Evolutionary conservation across 1,140 invertebrate genomes (phyloP), one percentile per base, ranked within the genome.

Genomic region (Brachionus sp.): DNA sequence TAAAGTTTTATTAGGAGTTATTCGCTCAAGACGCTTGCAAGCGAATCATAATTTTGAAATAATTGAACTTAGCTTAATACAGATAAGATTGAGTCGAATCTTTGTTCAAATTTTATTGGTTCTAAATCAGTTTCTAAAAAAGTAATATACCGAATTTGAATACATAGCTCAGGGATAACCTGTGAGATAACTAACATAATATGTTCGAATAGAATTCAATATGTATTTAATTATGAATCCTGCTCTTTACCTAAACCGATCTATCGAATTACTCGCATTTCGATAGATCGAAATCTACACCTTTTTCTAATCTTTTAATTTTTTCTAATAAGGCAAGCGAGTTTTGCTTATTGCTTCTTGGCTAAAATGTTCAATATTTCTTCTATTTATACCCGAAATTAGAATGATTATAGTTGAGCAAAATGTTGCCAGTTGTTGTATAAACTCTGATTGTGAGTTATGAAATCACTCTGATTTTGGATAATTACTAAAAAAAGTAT

Each of bases 31-130:
- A 57, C 50, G 50, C 50, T 57, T 57, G 50, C 50, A 57, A 57
- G 50, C 50, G 50, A 57, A 57, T 57, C 50, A 57, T 57, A 57
- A 57, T 57, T 57, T 57, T 57, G 50, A 57, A 57, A 57, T 57
- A 57, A 57, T 57, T 57, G 50, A 57, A 57, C 50, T 57, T 23
- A 57, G 50, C 50, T 57, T 57, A 57, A 57, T 19, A 57, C 16
- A 57, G 50, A 57, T 57, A 57, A 57, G 50, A 57, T 57, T 57
- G 7, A 57, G 50, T 57, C 50, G 50, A 9, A 57, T 57, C 16
- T 19, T 57, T 19, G 19, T 57, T 19, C 5, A 19, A 5, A 57
- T 23, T 23, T 57, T 0, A 57, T 57, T 57, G 50, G 50, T 25
- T 57, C 50, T 57, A 25, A 19, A 9, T 57, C 0, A 57, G 19